phyloP scores from a whole-genome alignment of 2,113 vertebrate species.

The Neoarius graeffei region DNA sequence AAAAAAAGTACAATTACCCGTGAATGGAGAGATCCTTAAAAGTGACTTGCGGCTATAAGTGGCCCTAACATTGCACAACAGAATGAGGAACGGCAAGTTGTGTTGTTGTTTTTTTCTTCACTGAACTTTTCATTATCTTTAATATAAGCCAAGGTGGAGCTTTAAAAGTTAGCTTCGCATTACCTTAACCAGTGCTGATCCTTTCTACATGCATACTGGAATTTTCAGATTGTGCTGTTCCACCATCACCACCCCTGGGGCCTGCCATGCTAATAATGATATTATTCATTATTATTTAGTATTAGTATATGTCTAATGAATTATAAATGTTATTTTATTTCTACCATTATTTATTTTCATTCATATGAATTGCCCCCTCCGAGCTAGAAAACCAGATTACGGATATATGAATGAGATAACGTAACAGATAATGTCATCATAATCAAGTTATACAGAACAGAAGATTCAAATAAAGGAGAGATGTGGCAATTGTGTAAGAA shows the following conservation, averaged over 20 bases:
- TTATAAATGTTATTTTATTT: background rate
- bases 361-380: background rate
- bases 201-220: background rate
- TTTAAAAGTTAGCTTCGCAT: slow-evolving; percentile 41
- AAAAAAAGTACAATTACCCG: slow-evolving; percentile 68
- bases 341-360: background rate
- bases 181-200: slow-evolving; percentile 18
- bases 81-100: slow-evolving; percentile 61
- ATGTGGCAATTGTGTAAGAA: background rate
- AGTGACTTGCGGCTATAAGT: slow-evolving; percentile 52
- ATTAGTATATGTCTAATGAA: background rate
- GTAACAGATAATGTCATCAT: background rate
- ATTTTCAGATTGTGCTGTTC: slow-evolving; percentile 1
- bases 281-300: background rate
- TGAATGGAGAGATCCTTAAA: slow-evolving; percentile 71
- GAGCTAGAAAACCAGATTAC: background rate
- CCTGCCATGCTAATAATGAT: background rate
- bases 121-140: slow-evolving; percentile 37
- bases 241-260: background rate
- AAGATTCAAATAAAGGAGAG: background rate
- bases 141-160: slow-evolving; percentile 36
- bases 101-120: slow-evolving; percentile 31
- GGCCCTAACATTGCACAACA: slow-evolving; percentile 64
- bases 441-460: background rate
- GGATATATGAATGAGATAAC: background rate